Evolutionary conservation across 2,888 invertebrate species (phyloP).

Genomic region (Carcina quercana): DNA sequence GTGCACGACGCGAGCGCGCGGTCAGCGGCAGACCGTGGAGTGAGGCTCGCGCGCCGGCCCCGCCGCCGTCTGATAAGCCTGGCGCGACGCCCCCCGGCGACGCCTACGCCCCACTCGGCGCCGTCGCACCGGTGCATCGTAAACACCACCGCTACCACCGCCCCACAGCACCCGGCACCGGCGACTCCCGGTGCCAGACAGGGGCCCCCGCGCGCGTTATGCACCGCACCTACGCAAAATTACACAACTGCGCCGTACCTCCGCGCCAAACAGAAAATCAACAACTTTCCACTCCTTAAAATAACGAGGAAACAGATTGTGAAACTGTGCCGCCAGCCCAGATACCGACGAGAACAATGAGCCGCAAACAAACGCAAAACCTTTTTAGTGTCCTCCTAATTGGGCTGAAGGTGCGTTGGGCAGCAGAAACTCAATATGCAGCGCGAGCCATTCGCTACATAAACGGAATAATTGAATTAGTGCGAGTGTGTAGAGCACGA

Average conservation of each 20-base stretch:
- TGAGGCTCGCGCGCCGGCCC: constrained; percentile 71
- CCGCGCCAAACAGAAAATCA: constrained; percentile 46
- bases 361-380: constrained; percentile 54
- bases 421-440: constrained; percentile 64
- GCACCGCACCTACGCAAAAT: constrained; percentile 63
- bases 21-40: constrained; percentile 61
- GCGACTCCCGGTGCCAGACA: constrained; percentile 27
- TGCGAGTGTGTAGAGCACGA: constrained; percentile 48
- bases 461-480: constrained; percentile 69
- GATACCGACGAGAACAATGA: constrained; percentile 63
- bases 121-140: constrained; percentile 56
- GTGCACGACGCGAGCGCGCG: constrained; percentile 55
- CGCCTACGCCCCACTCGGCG: constrained; percentile 71
- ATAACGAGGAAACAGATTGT: constrained; percentile 62
- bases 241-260: constrained; percentile 52
- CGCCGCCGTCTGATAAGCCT: constrained; percentile 72
- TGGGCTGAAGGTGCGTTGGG: constrained; percentile 51
- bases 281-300: constrained; percentile 70
- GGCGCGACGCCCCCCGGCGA: constrained; percentile 73
- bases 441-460: constrained; percentile 58
- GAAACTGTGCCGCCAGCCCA: constrained; percentile 55
- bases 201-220: constrained; percentile 54
- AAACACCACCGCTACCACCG: constrained; percentile 52
- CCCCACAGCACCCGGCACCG: too few relatives aligned
- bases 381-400: constrained; percentile 68